Base-by-base conservation (phyloP, 2,888 invertebrate species). In the Tridacna gigas region DNA sequence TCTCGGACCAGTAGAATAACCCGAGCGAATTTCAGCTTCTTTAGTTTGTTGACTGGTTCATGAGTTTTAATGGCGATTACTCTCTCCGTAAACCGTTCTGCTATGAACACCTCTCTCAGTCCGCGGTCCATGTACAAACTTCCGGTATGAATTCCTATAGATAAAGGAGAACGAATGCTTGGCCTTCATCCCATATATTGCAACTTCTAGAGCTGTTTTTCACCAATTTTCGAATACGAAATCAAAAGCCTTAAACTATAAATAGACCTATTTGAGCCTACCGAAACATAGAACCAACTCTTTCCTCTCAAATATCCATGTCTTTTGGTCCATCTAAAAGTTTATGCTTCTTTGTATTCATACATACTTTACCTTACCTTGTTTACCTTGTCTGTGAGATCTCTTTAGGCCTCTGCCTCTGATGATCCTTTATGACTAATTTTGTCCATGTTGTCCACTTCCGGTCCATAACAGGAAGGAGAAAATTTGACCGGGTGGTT, bases 51-150 rank as follows among this genome's bases (percentile, higher is more conserved):
- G 47, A 25, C n/a, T 7, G 45, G n/a, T 28, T 63, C 75, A 25
- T 75, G 75, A 0, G 75, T 75, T 63, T 75, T 75, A 25, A 75
- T 75, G 22, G 47, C 75, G 47, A 75, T 25, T 63, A 75, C 75
- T 25, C 37, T 63, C 45, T 75, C 75, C 45, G 75, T 75, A 37
- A 28, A 75, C 18, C 75, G 37, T 48, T 75, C 75, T 15, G 75
- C 75, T 13, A 37, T 61, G 63, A 75, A 75, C 7, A 37, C 15
- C 12, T 75, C 45, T 47, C 45, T 45, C 20, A 75, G 63, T 3
- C 25, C 47, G 37, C 13, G 75, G 22, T 75, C 75, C 47, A 63
- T 63, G 65, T 75, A 75, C n/a, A 75, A 12, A 75, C 75, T 47
- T 11, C 75, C 75, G n/a, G 75, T 75, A 28, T 63, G 48, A 25